Conservation (phyloP, 2,888 invertebrate species). For the Helobdella robusta region DNA sequence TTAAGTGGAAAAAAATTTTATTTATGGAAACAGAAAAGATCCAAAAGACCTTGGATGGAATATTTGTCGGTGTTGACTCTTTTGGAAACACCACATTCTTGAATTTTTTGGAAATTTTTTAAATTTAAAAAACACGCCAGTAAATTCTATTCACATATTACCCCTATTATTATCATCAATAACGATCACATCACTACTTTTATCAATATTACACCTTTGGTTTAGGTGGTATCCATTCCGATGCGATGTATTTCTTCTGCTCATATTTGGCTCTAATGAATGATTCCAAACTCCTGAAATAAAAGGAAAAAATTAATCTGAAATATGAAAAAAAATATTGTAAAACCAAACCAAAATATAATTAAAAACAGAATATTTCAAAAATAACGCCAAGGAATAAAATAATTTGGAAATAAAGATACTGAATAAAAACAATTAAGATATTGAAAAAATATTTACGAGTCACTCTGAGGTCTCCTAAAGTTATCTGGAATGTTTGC, state of each 20-base stretch:
- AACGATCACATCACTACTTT: not conserved
- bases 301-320: not conserved
- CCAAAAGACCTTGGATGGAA: too few species aligned
- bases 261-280: constrained; percentile 98
- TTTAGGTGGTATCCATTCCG: constrained; percentile 75
- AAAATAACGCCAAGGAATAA: not conserved
- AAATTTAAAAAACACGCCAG: too few species aligned
- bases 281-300: constrained; percentile 60
- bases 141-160: too few species aligned
- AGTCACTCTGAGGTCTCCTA: constrained; percentile 66
- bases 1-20: not conserved
- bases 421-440: not conserved
- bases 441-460: constrained; percentile 49
- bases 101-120: too few species aligned
- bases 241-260: constrained; percentile 94
- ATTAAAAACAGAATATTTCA: not conserved
- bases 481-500: constrained; percentile 91
- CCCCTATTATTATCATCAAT: not conserved
- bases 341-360: not conserved
- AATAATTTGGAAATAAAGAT: not conserved
- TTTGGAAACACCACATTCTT: too few species aligned
- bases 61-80: too few species aligned
- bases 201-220: constrained; percentile 23
- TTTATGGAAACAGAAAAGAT: not conserved
- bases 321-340: not conserved